Percentiles rank a stretch among this genome's conserved stretches.
Conservation (phyloP, 2,888 invertebrate species). For the Macrophya alboannulata region DNA sequence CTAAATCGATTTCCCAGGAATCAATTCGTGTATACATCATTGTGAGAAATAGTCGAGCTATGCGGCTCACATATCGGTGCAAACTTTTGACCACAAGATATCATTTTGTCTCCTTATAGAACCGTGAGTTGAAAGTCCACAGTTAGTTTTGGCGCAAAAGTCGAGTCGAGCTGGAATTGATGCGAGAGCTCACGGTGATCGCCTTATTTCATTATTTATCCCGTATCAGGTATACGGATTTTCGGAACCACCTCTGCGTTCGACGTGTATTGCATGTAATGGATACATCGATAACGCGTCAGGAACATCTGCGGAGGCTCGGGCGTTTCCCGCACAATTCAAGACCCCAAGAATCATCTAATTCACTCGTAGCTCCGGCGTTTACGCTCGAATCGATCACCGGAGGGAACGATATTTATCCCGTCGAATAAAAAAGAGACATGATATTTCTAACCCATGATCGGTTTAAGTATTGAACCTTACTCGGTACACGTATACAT, state of each 20-base stretch:
- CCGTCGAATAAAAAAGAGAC: conserved; percentile 30
- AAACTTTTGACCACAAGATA: conserved; percentile 6
- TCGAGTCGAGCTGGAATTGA: conserved; percentile 27
- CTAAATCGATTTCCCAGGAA: conserved; percentile 35
- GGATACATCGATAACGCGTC: conserved; percentile 53
- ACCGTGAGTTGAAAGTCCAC: neutral
- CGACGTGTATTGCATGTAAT: conserved; percentile 50
- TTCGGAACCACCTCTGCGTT: conserved; percentile 27
- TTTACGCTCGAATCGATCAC: conserved; percentile 43
- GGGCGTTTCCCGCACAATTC: conserved; percentile 46
- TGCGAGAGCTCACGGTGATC: neutral
- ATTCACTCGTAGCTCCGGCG: conserved; percentile 42
- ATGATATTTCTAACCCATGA: conserved; percentile 38
- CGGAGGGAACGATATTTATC: conserved; percentile 25
- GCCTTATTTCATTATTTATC: conserved; percentile 42
- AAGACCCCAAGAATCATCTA: conserved; percentile 41
- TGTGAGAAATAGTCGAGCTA: neutral
- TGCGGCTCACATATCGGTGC: neutral
- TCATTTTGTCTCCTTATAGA: neutral
- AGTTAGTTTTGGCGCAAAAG: neutral
- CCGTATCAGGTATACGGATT: conserved; percentile 40
- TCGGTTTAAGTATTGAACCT: neutral
- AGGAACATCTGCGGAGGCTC: conserved; percentile 47
- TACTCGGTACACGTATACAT: neutral
- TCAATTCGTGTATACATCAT: neutral